phyloP scores from a whole-genome alignment of 2,113 vertebrate species.

The Calidris pugnax region DNA sequence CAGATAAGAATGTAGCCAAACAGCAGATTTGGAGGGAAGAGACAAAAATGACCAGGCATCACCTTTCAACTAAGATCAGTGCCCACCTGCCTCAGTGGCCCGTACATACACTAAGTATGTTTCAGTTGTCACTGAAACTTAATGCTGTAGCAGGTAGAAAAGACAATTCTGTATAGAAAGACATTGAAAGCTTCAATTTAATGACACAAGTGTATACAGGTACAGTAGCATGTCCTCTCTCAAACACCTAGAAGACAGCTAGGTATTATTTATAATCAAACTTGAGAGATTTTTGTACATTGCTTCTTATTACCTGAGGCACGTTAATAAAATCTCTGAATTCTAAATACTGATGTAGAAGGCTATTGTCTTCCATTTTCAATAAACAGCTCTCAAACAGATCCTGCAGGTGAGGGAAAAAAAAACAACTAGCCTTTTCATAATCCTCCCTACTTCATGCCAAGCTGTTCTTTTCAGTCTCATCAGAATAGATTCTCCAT shows the following conservation, averaged over 20 bases:
- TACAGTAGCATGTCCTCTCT: not conserved
- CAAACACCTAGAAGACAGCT: not conserved
- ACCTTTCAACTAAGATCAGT: not conserved
- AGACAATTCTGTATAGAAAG: not conserved
- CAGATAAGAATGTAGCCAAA: not conserved
- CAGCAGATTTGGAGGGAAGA: not conserved
- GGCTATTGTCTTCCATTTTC: constrained; percentile 79
- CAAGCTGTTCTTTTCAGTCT: not conserved
- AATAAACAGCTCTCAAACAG: constrained; percentile 84
- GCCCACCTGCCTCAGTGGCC: no score
- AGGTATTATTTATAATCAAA: not conserved
- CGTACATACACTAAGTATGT: not conserved
- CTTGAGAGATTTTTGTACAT: not conserved
- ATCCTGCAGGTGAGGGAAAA: constrained; percentile 72
- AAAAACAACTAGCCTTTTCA: not conserved
- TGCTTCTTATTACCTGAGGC: constrained; percentile 79
- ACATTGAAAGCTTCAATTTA: not conserved
- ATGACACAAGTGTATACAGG: not conserved
- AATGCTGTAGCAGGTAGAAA: not conserved
- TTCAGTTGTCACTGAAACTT: not conserved
- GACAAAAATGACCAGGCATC: not conserved
- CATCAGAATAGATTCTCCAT: not conserved
- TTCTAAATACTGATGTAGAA: constrained; percentile 84
- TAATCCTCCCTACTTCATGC: not conserved
- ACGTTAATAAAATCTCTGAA: constrained; percentile 80